phyloP scores from a whole-genome alignment of 1,140 invertebrate species.

The Pteromalus puparum region DNA sequence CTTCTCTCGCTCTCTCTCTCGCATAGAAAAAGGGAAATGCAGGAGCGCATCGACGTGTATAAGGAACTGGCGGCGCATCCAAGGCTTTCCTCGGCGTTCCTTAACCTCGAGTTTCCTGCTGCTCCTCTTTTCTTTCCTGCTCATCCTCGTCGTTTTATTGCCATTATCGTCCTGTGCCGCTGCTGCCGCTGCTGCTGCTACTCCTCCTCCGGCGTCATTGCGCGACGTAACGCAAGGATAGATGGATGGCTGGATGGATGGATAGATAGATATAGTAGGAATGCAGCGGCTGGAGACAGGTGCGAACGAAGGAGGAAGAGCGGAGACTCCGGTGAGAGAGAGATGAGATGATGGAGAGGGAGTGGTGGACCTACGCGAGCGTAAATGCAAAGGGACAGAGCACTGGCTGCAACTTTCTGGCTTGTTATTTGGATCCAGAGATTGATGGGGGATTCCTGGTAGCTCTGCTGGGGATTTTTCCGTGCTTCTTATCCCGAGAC shows the following conservation, averaged over 20 bases:
- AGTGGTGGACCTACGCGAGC: not conserved
- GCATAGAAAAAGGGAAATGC: slow-evolving; percentile 26
- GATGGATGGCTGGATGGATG: not conserved
- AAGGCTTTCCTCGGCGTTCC: slow-evolving; percentile 28
- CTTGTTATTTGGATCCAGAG: not conserved
- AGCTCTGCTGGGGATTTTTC: too few relatives aligned
- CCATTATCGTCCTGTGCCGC: slow-evolving; percentile 28
- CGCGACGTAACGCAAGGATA: not conserved
- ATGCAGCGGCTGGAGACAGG: slow-evolving; percentile 13
- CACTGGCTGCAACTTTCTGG: not conserved
- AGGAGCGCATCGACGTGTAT: slow-evolving; percentile 33
- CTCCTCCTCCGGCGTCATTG: not conserved
- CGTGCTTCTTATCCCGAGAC: too few relatives aligned
- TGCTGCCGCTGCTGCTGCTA: not conserved
- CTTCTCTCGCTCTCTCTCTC: not conserved
- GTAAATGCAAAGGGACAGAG: slow-evolving; percentile 1
- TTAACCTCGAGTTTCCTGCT: not conserved
- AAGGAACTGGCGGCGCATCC: slow-evolving; percentile 34
- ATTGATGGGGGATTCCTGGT: not conserved
- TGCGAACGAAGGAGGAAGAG: not conserved
- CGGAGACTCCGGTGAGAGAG: not conserved
- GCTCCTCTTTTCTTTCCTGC: slow-evolving; percentile 17
- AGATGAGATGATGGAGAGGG: not conserved
- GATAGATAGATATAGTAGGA: not conserved
- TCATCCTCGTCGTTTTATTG: slow-evolving; percentile 39